A percentile compares a stretch with the other conserved stretches of the same genome.
Evolutionary conservation across 1,140 invertebrate species (phyloP).

Genomic region (Rhopalosiphum padi): DNA sequence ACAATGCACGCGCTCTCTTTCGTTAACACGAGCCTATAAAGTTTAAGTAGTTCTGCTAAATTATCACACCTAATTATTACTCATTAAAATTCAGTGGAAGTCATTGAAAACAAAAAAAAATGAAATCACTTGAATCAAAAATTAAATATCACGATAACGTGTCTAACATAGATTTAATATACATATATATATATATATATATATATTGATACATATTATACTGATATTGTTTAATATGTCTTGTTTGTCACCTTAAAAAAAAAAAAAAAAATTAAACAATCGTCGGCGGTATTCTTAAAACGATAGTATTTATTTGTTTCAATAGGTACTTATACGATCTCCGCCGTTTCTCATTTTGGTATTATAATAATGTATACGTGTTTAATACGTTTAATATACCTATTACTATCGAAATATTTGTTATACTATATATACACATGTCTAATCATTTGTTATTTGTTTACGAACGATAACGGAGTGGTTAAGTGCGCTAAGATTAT

Average conservation of each 20-base stretch:
- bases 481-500: background rate
- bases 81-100: background rate
- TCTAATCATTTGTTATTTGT: constrained; percentile 25
- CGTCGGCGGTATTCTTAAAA: background rate
- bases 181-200: background rate
- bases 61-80: background rate
- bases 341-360: background rate
- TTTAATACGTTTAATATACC: no score
- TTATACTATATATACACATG: background rate
- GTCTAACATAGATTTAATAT: background rate
- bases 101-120: background rate
- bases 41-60: background rate
- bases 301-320: background rate
- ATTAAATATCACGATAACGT: background rate
- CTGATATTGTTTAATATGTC: background rate
- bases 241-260: background rate
- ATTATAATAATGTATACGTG: background rate
- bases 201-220: background rate
- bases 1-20: background rate
- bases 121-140: background rate
- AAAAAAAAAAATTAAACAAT: background rate
- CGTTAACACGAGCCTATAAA: background rate
- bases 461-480: background rate
- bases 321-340: background rate
- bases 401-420: background rate